Base-by-base conservation (phyloP, 2,797 vertebrate genomes). In the Knipowitschia caucasica region DNA sequence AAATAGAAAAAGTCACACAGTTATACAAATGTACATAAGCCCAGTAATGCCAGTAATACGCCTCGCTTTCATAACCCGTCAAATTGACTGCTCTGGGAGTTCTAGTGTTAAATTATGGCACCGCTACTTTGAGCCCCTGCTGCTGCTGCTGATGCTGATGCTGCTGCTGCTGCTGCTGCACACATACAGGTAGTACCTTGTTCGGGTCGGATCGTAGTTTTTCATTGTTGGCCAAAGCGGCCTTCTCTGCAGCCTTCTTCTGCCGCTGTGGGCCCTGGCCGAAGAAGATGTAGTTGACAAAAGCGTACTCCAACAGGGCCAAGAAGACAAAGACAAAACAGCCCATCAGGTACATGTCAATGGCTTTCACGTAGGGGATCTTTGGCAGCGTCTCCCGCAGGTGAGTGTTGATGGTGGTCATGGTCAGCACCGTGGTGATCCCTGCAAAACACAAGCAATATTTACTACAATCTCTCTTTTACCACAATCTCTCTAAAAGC, bases 201-300 rank as follows among this genome's bases (percentile, higher is more conserved):
- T 94, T 98, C 64, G 95, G 91, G 79, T 98, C 96, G 53, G 93
- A 90, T 64, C 95, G 88, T 84, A 98, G 80, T 78, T 98, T 98
- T 84, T 98, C 96, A 4, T 95, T 97, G 85, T 97, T 98, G 83
- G 93, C 95, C 24, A 89, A 93, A 56, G 95, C 96, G 53, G 94
- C 94, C 83, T 94, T 95, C 85, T 98, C 95, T 5, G 95, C 96
- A 0, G 94, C 94, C 86, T 94, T 98, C 92, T 99, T 99, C 87
- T 99, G 96, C 26, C 94, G 88, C 54, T 99, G 96, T 17, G 96
- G 96, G 30, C 96, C 96, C 76, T 95, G 93, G 70, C 96, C 96
- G 61, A 99, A 99, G 90, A 98, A 99, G 86, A 99, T 99, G 89
- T 99, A 99, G 91, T 98, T 98, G 90, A 98, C 96, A 61, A 99